phyloP scores from a whole-genome alignment of 2,888 invertebrate genomes.

The Isotomurus palustris region DNA sequence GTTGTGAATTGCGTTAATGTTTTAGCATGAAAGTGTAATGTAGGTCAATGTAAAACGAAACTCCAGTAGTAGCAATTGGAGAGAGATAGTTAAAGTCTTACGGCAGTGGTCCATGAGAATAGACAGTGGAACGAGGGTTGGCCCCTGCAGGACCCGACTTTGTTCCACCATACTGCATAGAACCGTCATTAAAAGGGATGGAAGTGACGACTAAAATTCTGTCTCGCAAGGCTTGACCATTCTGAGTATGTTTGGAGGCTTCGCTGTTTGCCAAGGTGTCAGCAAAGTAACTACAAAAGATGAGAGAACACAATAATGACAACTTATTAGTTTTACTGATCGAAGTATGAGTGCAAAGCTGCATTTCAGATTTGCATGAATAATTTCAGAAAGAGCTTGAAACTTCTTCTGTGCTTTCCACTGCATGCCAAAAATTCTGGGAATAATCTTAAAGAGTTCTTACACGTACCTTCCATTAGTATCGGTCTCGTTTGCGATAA shows the following conservation, averaged over 20 bases:
- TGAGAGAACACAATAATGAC: neutral
- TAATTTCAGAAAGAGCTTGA: neutral
- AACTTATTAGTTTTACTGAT: neutral
- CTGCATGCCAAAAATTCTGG: neutral
- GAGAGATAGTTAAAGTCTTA: slow-evolving; percentile 33
- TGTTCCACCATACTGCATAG: slow-evolving; percentile 48
- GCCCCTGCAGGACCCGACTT: slow-evolving; percentile 39
- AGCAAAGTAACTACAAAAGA: slow-evolving; percentile 53
- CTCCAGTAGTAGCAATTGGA: no score
- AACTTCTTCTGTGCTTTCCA: neutral
- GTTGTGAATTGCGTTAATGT: no score
- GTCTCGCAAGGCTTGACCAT: slow-evolving; percentile 47
- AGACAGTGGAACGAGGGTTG: slow-evolving; percentile 31
- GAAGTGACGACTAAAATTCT: slow-evolving; percentile 43
- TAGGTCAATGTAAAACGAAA: no score
- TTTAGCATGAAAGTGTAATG: no score
- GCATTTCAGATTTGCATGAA: neutral
- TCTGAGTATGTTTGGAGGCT: slow-evolving; percentile 48
- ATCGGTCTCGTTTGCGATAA: slow-evolving; percentile 70
- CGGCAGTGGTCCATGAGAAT: slow-evolving; percentile 39
- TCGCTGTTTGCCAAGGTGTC: slow-evolving; percentile 55
- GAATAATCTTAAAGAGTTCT: neutral
- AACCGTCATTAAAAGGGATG: slow-evolving; percentile 44
- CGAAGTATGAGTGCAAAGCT: neutral
- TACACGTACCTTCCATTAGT: slow-evolving; percentile 47